These are phyloP conservation scores for Brachycybe producta DNA, from an alignment of 2,888 invertebrate genomes.

Conservation along the genomic window DNA sequence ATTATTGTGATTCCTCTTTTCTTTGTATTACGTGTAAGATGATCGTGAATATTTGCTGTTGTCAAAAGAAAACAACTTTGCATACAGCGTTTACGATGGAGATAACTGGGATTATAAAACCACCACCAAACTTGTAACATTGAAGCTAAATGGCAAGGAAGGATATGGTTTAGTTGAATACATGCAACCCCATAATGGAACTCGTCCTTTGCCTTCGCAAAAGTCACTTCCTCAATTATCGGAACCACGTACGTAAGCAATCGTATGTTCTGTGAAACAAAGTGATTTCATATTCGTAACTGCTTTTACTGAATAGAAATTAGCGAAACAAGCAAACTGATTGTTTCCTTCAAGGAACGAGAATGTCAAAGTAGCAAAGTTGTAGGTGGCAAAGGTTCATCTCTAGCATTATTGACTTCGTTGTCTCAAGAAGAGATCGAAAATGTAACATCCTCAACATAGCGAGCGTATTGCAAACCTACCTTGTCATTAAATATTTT, in stretches of 20 bases:
- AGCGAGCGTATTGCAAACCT: neutral
- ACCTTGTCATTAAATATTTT: neutral
- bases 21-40: too few relatives aligned
- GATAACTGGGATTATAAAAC: neutral
- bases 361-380: conserved; percentile 40
- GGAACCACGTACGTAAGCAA: neutral
- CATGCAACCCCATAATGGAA: neutral
- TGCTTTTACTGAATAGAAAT: too few relatives aligned
- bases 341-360: conserved; percentile 18
- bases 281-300: too few relatives aligned
- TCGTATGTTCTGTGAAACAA: neutral
- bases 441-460: neutral
- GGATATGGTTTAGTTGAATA: neutral
- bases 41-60: too few relatives aligned
- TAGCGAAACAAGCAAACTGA: too few relatives aligned
- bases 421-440: neutral
- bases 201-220: neutral
- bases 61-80: neutral
- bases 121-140: neutral
- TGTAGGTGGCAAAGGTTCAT: conserved; percentile 67
- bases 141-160: neutral
- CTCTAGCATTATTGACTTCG: conserved; percentile 48
- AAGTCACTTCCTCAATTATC: neutral
- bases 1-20: too few relatives aligned
- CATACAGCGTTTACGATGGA: neutral